phyloP scores from a whole-genome alignment of 2,888 invertebrate species.

The Drosophila seclusa region DNA sequence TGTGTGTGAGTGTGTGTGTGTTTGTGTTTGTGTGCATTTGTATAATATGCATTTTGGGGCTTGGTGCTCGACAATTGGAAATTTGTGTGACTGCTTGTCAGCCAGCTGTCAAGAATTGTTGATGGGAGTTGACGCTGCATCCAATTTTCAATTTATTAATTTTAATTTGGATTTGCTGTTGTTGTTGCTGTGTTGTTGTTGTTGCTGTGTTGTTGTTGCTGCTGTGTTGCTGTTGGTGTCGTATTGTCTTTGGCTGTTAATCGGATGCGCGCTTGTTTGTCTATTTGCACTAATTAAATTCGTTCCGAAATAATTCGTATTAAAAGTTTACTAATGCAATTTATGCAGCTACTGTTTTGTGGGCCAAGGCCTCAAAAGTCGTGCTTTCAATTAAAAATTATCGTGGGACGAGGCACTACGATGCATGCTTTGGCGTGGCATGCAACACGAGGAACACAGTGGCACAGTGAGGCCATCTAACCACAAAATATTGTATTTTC shows the following conservation, averaged over 20 bases:
- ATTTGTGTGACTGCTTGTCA: conserved; percentile 1
- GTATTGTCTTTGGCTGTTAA: conserved; percentile 1
- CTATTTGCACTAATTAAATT: conserved; percentile 67
- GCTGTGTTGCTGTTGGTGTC: not conserved
- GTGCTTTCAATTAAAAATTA: conserved; percentile 68
- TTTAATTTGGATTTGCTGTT: conserved; percentile 6
- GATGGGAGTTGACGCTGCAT: conserved; percentile 4
- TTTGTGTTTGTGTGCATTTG: not conserved
- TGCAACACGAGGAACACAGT: not conserved
- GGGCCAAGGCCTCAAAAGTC: conserved; percentile 64
- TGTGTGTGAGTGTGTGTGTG: not conserved
- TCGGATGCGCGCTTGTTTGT: conserved; percentile 34
- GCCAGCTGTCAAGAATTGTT: conserved; percentile 12
- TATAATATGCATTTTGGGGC: conserved; percentile 4
- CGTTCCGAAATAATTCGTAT: conserved; percentile 66
- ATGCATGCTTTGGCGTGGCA: not conserved
- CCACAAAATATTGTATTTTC: not conserved
- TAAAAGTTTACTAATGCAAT: conserved; percentile 71
- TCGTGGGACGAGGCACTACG: conserved; percentile 26
- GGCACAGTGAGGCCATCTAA: conserved; percentile 1
- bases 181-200: not conserved
- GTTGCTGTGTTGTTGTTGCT: not conserved
- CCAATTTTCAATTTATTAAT: conserved; percentile 9
- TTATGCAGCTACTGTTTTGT: conserved; percentile 59
- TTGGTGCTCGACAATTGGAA: not conserved